These are phyloP conservation scores for Medauroidea extradentata DNA, from an alignment of 1,140 invertebrate species.

Conservation along the genomic window DNA sequence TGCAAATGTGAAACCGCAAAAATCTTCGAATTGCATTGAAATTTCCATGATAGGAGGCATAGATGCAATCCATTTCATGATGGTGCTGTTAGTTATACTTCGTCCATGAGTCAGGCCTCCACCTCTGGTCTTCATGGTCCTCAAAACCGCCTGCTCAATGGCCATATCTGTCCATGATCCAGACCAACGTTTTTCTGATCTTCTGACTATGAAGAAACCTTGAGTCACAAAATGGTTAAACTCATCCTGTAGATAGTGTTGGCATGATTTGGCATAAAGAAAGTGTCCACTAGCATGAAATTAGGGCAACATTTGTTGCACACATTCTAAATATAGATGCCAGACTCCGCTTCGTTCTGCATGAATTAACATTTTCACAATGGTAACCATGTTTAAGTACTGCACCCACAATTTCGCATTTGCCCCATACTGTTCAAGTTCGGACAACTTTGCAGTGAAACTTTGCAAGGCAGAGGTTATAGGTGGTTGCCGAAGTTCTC, in stretches of 20 bases:
- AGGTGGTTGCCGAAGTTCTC: not conserved
- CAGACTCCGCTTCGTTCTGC: not conserved
- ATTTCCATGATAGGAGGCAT: conserved; percentile 30
- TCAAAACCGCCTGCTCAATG: conserved; percentile 40
- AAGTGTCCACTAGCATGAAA: conserved; percentile 43
- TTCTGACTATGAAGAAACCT: conserved; percentile 37
- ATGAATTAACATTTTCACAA: not conserved
- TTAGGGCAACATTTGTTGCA: conserved; percentile 44
- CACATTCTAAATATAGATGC: conserved; percentile 31
- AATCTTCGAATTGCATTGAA: conserved; percentile 30
- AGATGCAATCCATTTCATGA: conserved; percentile 37
- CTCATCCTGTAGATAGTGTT: conserved; percentile 39
- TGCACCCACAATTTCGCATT: not conserved
- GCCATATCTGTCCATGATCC: conserved; percentile 42
- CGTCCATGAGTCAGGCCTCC: conserved; percentile 29
- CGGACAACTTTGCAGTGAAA: not conserved
- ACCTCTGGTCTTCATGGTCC: conserved; percentile 34
- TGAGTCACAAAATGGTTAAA: conserved; percentile 36
- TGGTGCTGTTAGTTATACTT: conserved; percentile 13
- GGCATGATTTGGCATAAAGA: conserved; percentile 46
- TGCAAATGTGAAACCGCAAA: conserved; percentile 31
- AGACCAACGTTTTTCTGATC: conserved; percentile 42
- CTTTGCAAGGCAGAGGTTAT: not conserved
- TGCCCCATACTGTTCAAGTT: not conserved
- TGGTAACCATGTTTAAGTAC: not conserved